Base-by-base conservation (phyloP, 2,113 vertebrate species). In the Limnothrissa miodon region DNA sequence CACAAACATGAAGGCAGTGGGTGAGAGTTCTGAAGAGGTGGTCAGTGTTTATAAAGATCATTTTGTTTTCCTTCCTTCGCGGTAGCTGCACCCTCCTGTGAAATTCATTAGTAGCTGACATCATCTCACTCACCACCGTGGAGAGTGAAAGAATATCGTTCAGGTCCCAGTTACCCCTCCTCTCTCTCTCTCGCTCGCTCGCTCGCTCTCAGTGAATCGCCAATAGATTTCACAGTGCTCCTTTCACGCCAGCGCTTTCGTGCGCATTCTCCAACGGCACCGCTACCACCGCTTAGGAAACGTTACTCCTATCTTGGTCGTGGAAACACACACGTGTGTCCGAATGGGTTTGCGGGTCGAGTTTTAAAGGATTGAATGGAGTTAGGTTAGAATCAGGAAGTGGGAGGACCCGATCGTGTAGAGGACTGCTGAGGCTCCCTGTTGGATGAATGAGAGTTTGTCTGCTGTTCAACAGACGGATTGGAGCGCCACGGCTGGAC, bases 101-200 rank as follows among this genome's bases (percentile, higher is more conserved):
- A 91, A 93, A 94, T 94, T 93, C 92, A 94, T 93, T 93, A 93
- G 87, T 82, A 81, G 88, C 92, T 94, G 94, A 94, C 93, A 94
- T 95, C 93, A 94, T 93, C 90, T 92, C 90, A 90, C 88, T 90
- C 91, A 85, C 66, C 66, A 7, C 79, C 45, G 87, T 86, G 79
- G 78, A 83, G 87, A 92, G 90, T 89, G 90, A 93, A 90, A 94
- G 90, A 92, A 92, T 92, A 93, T 92, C 89, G 90, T 91, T 93
- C 93, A 93, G 82, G 89, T 74, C 85, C 90, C 87, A 83, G 59
- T 85, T 89, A 87, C 89, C 90, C 86, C 86, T 87, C 83, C 51
- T 79, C 82, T 39, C 29, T 33, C 53, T 39, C 48, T 39, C 56
- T 81, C 82, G 42, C 56, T 46, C 59, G 81, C 56, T 33, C 87